Evolutionary conservation across 2,888 invertebrate genomes (phyloP).

Genomic region (Agonopterix arenella): DNA sequence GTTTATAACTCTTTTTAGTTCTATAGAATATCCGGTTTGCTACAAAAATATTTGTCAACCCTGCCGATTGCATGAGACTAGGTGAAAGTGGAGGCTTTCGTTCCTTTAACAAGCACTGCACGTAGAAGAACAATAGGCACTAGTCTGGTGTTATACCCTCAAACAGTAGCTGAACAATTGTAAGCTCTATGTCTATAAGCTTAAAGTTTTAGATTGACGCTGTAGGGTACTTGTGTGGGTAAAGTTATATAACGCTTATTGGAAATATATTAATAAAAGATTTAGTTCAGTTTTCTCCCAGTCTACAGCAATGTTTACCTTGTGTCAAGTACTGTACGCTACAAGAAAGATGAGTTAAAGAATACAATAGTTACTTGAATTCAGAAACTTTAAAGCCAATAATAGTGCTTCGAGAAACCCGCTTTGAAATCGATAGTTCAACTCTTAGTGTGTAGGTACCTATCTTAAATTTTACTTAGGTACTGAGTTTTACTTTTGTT

Average conservation of each 20-base stretch:
- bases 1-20: not conserved
- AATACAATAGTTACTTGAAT: too few relatives aligned
- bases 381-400: too few relatives aligned
- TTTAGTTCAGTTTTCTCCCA: too few relatives aligned
- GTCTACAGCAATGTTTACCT: too few relatives aligned
- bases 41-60: conserved; percentile 1
- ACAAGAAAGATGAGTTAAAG: too few relatives aligned
- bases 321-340: too few relatives aligned
- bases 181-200: not conserved
- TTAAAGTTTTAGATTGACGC: too few relatives aligned
- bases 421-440: too few relatives aligned
- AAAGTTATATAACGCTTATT: conserved; percentile 2
- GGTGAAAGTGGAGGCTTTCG: conserved; percentile 48
- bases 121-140: conserved; percentile 32
- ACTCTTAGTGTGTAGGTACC: too few relatives aligned
- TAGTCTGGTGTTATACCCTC: conserved; percentile 13
- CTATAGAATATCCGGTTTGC: not conserved
- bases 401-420: too few relatives aligned
- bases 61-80: conserved; percentile 37
- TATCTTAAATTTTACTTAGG: too few relatives aligned
- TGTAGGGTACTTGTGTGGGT: not conserved
- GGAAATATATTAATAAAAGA: not conserved
- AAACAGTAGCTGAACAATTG: conserved; percentile 10
- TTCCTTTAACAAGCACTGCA: conserved; percentile 29
- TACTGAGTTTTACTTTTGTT: too few relatives aligned